Evolutionary conservation across 2,888 invertebrate species (phyloP).

Genomic region (Plutella xylostella): DNA sequence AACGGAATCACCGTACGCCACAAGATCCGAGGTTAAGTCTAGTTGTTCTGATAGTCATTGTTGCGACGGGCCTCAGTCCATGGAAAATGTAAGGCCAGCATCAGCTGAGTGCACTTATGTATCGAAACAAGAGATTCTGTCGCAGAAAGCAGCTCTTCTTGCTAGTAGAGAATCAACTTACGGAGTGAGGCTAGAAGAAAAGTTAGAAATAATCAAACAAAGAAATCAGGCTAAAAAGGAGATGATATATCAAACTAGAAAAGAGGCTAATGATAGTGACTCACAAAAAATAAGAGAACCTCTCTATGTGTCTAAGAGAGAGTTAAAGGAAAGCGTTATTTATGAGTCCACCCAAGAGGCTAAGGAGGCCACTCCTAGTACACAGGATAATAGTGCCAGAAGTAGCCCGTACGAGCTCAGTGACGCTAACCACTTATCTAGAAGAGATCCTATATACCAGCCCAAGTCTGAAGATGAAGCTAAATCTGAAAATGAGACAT

Average conservation of each 20-base stretch:
- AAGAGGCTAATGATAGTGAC: conserved; percentile 60
- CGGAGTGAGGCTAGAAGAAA: conserved; percentile 51
- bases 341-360: conserved; percentile 63
- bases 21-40: conserved; percentile 50
- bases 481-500: conserved; percentile 38
- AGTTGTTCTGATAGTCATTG: conserved; percentile 57
- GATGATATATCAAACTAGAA: conserved; percentile 62
- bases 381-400: conserved; percentile 3
- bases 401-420: conserved; percentile 59
- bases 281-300: conserved; percentile 56
- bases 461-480: conserved; percentile 47
- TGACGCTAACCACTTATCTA: conserved; percentile 61
- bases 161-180: conserved; percentile 57
- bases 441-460: conserved; percentile 58
- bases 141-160: conserved; percentile 58
- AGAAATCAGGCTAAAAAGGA: conserved; percentile 66
- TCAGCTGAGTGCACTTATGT: conserved; percentile 64
- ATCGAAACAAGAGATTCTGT: conserved; percentile 60
- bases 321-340: conserved; percentile 62
- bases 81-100: conserved; percentile 45
- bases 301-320: conserved; percentile 62
- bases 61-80: conserved; percentile 34
- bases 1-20: conserved; percentile 49
- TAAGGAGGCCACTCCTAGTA: conserved; percentile 23
- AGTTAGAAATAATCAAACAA: conserved; percentile 63